phyloP scores from a whole-genome alignment of 2,113 vertebrate genomes.

The Rhegmatorhina hoffmannsi region DNA sequence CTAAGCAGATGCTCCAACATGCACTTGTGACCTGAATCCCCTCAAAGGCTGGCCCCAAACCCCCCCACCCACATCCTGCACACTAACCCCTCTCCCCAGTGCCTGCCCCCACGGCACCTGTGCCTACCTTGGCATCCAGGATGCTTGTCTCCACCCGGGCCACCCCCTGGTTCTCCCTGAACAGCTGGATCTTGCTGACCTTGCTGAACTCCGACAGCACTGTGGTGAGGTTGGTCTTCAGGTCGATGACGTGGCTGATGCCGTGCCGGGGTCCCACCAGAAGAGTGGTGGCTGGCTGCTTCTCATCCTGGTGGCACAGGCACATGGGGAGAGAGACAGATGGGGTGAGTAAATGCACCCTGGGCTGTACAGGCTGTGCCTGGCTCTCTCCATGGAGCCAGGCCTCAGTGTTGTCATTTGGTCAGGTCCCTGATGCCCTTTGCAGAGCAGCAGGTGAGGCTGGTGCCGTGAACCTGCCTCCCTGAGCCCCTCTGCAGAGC shows the following conservation, averaged over 20 bases:
- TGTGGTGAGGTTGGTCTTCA: constrained; percentile 98
- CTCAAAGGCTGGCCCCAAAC: not conserved
- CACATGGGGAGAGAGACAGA: not conserved
- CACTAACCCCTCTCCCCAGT: not conserved
- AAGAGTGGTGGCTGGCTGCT: constrained; percentile 91
- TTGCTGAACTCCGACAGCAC: constrained; percentile 96
- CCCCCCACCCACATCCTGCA: rapidly evolving
- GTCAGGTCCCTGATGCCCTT: not conserved
- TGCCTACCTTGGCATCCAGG: constrained; percentile 91
- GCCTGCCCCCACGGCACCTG: rapidly evolving
- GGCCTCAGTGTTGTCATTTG: not conserved
- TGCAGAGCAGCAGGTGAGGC: not conserved
- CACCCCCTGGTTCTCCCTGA: constrained; percentile 93
- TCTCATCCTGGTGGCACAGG: constrained; percentile 83
- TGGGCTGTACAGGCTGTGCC: not conserved
- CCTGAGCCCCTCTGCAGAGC: not conserved
- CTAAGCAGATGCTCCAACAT: not conserved
- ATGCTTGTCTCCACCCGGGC: constrained; percentile 95
- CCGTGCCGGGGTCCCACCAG: constrained; percentile 96
- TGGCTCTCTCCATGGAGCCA: not conserved
- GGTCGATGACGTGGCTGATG: constrained; percentile 97
- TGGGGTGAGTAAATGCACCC: not conserved
- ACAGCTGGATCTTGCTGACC: constrained; percentile 95
- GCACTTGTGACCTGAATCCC: not conserved
- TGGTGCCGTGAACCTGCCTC: not conserved